Evolutionary conservation across 37 sponge, comb jelly and placozoan genomes (phyloP), one percentile per base, ranked within the genome.

Genomic region (Amphimedon queenslandica): DNA sequence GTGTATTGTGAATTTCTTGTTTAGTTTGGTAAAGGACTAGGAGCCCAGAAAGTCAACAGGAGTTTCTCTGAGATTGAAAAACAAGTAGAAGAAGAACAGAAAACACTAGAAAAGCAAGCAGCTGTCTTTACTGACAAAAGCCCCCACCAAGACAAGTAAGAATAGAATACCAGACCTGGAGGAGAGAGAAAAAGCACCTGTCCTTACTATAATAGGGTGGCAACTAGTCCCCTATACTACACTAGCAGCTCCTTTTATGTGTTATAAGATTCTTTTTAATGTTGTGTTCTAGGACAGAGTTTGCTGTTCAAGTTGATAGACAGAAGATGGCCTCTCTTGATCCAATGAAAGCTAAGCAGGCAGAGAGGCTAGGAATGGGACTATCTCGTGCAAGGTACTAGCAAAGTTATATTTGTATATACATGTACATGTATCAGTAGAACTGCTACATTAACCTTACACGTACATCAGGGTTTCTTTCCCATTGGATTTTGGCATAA

Each of bases 291-390:
- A n/a, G n/a, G n/a, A n/a, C n/a, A n/a, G n/a, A n/a, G n/a, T n/a
- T n/a, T n/a, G n/a, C n/a, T n/a, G n/a, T n/a, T n/a, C n/a, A n/a
- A n/a, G n/a, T n/a, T n/a, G n/a, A n/a, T n/a, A n/a, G n/a, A n/a
- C n/a, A n/a, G n/a, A n/a, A n/a, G n/a, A n/a, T n/a, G n/a, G n/a
- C n/a, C n/a, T n/a, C n/a, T n/a, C n/a, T n/a, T n/a, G n/a, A 92
- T 58, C 75, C 87, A 8, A 40, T 64, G 30, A 92, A 92, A 41
- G 88, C 94, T 37, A 73, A 73, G 40, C 94, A 96, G 33, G 76
- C 82, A 24, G 96, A 96, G 76, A 60, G 96, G 55, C 84, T 96
- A 33, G 96, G 96, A 37, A 96, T 96, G 96, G 96, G 93, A n/a
- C 58, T 87, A 30, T 82, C 85, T 4, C 43, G 83, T 11, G 73